These are phyloP conservation scores for Xenops minutus DNA, from an alignment of 2,797 vertebrate species.

Conservation along the genomic window DNA sequence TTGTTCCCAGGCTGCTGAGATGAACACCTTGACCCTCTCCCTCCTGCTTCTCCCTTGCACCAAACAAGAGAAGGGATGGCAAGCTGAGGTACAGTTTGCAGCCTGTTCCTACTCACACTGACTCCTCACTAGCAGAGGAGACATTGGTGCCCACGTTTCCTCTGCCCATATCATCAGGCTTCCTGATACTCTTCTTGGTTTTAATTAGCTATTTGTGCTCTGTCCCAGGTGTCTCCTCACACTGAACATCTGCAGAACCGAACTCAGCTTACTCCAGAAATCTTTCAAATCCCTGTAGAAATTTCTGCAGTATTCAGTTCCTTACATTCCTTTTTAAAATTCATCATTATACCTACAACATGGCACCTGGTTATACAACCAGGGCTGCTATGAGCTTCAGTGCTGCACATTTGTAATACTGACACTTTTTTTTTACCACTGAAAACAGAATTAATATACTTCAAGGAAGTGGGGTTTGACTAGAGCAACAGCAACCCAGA, in stretches of 20 bases:
- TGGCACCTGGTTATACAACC: background rate
- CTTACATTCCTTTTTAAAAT: slow-evolving; percentile 6
- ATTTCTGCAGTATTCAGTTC: background rate
- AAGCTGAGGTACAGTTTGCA: background rate
- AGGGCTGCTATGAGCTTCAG: background rate
- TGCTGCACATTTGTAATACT: background rate
- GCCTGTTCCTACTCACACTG: background rate
- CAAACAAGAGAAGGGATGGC: background rate
- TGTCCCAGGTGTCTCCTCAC: background rate
- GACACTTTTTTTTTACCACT: background rate
- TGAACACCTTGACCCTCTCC: background rate
- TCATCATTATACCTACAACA: background rate
- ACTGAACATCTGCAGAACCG: background rate
- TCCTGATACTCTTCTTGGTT: background rate
- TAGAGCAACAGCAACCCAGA: background rate
- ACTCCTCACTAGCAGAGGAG: background rate
- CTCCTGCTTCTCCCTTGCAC: background rate
- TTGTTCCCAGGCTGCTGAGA: background rate
- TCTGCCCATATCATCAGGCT: background rate
- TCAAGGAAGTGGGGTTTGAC: background rate
- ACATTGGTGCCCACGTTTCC: background rate
- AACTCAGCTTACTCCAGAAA: background rate
- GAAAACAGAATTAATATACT: background rate
- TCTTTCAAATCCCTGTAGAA: background rate
- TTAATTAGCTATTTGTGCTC: background rate